Evolutionary conservation across 2,797 vertebrate genomes (phyloP).

Genomic region (Thunnus albacares): DNA sequence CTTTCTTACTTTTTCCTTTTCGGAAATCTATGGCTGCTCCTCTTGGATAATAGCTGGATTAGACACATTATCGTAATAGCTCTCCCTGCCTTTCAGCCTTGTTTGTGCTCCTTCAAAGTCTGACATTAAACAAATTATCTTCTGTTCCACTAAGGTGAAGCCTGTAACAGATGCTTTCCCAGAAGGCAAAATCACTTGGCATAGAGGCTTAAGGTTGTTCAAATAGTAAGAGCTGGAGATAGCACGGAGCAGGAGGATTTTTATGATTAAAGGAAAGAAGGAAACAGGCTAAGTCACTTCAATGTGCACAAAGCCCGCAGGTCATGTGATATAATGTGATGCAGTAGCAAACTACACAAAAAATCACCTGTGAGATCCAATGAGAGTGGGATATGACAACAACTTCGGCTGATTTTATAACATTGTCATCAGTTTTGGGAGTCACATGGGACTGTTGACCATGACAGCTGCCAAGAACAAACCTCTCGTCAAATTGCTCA

Average conservation of each 20-base stretch:
- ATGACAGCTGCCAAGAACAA: too few relatives aligned
- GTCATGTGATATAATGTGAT: neutral
- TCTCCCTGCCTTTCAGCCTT: slow-evolving; percentile 48
- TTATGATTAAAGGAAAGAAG: neutral
- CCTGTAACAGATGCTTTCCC: slow-evolving; percentile 57
- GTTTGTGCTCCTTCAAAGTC: slow-evolving; percentile 44
- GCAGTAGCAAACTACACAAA: neutral
- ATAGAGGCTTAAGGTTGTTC: slow-evolving; percentile 21
- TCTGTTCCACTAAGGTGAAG: slow-evolving; percentile 50
- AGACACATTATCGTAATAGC: slow-evolving; percentile 77
- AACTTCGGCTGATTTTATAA: neutral
- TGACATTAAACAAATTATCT: slow-evolving; percentile 77
- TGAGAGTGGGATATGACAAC: neutral
- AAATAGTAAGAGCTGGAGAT: slow-evolving; percentile 4
- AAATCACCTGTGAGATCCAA: neutral
- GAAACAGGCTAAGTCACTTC: neutral
- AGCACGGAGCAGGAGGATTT: neutral
- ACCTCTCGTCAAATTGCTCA: too few relatives aligned
- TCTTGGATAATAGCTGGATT: slow-evolving; percentile 57
- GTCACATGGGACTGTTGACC: too few relatives aligned
- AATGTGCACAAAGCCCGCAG: neutral
- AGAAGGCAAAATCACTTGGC: slow-evolving; percentile 46
- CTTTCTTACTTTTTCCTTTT: slow-evolving; percentile 4
- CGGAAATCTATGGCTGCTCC: slow-evolving; percentile 9
- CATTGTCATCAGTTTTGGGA: too few relatives aligned